Evolutionary conservation across 1,140 invertebrate genomes (phyloP), one percentile per base, ranked within the genome.

Genomic region (Palaemon carinicauda): DNA sequence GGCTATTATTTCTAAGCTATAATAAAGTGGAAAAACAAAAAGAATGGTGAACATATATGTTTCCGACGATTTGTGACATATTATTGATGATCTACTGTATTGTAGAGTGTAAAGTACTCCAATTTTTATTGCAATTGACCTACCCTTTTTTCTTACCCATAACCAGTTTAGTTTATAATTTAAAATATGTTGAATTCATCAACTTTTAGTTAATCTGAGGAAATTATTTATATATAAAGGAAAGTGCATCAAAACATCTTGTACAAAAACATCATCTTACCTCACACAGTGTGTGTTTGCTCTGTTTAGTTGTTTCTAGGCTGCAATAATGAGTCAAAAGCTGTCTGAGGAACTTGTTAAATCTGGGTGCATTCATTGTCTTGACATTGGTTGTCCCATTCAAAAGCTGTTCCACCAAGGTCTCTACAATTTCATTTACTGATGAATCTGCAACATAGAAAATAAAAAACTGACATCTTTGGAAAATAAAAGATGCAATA

Each of bases 291-390:
- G 29, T 29, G 41, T 82, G 80, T 56, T 82, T 82, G 27, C 69
- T 73, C 27, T 82, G 65, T 52, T 74, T 74, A 14, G 51, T 74
- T 21, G 65, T 74, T 10, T 73, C 65, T 31, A 82, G 29, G 52
- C 65, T 33, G 71, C 80, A 82, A 50, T 82, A 82, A 33, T 74
- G 69, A 19, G 51, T 74, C 24, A 82, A 52, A 17, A 82, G 52
- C 27, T 82, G 80, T 54, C 71, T 51, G 27, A 82, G 71, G n/a
- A 82, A 74, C 80, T 82, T 82, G 21, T 82, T 82, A 29, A 82
- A 82, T 50, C 69, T 69, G 19, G 80, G 80, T 31, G 80, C 80
- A 71, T 82, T 82, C 80, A 82, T 82, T 21, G 60, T 74, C 10
- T 24, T 50, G 0, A 82, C 80, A 53, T 41, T 73, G 19, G n/a